Conservation (phyloP, 2,113 vertebrate species). For the Lipotes vexillifer region DNA sequence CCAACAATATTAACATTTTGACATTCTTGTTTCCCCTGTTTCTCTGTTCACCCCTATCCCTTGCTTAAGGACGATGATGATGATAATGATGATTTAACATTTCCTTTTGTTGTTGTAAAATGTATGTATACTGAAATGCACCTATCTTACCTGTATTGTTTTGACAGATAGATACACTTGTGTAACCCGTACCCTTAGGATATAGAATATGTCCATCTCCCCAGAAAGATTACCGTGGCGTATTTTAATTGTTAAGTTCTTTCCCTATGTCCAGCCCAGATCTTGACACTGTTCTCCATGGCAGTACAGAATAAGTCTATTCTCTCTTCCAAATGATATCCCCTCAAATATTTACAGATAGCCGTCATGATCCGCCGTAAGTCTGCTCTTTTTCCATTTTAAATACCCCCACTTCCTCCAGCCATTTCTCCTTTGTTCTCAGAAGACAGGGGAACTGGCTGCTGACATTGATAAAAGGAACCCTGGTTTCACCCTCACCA, state of each 20-base stretch:
- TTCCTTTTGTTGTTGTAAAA: background rate
- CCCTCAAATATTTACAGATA: conserved; percentile 10
- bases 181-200: background rate
- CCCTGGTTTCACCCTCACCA: background rate
- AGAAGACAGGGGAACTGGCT: background rate
- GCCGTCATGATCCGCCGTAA: background rate
- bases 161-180: background rate
- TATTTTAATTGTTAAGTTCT: background rate
- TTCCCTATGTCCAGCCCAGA: background rate
- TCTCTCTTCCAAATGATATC: background rate
- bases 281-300: background rate
- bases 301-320: background rate
- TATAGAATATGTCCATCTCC: background rate
- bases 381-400: background rate
- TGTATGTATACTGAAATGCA: background rate
- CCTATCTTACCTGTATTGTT: background rate
- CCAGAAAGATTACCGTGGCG: background rate
- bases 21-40: background rate
- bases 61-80: background rate
- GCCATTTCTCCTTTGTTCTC: background rate
- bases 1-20: background rate
- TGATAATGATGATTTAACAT: background rate
- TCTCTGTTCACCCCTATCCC: background rate
- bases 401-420: background rate
- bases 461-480: background rate